These are phyloP conservation scores for Ophion costatus DNA, from an alignment of 2,888 invertebrate species.

Conservation along the genomic window DNA sequence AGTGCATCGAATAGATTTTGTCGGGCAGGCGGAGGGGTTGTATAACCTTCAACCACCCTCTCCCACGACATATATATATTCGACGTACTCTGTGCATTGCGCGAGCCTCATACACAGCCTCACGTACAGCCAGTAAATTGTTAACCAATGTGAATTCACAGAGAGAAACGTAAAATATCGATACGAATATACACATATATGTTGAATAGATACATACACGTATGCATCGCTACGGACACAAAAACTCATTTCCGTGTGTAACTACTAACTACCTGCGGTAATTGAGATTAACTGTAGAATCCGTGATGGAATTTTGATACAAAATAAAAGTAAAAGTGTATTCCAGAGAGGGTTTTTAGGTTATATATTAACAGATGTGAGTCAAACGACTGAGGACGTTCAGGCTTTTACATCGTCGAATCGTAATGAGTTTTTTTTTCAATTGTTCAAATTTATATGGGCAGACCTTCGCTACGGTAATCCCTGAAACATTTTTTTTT, in stretches of 20 bases:
- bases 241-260: background rate
- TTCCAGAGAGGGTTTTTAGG: background rate
- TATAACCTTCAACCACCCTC: constrained; percentile 25
- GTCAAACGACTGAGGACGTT: background rate
- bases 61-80: background rate
- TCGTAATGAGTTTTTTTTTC: background rate
- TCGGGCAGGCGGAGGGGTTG: constrained; percentile 15
- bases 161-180: background rate
- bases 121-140: constrained; percentile 17
- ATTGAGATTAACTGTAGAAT: background rate
- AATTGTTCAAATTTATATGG: background rate
- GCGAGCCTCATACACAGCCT: constrained; percentile 4
- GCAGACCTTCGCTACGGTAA: background rate
- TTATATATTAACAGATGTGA: background rate
- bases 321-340: background rate
- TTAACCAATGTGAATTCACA: constrained; percentile 2
- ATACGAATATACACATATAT: background rate
- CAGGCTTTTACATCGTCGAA: background rate
- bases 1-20: constrained; percentile 43
- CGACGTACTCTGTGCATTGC: constrained; percentile 30
- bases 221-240: background rate
- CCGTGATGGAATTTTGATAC: background rate
- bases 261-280: background rate
- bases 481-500: background rate
- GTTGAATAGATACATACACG: background rate